These are phyloP conservation scores for Pterophyllum scalare DNA, from an alignment of 2,113 vertebrate genomes.

Conservation along the genomic window DNA sequence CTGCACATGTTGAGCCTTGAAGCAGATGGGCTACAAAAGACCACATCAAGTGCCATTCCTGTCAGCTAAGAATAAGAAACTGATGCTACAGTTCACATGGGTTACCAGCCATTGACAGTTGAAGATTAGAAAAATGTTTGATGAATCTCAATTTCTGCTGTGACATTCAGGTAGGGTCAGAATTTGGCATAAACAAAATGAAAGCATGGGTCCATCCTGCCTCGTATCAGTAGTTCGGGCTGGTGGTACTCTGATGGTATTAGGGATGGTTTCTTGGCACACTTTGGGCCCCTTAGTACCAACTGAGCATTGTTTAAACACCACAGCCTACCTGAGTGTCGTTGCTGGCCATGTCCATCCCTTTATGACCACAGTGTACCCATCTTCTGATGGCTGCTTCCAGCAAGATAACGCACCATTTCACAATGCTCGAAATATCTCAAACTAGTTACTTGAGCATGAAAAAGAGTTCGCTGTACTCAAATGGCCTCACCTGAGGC, in stretches of 20 bases:
- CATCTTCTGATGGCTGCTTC: background rate
- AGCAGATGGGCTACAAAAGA: background rate
- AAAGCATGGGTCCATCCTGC: background rate
- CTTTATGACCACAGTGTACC: background rate
- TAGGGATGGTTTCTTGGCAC: background rate
- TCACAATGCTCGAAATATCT: background rate
- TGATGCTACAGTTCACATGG: background rate
- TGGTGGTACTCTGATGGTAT: background rate
- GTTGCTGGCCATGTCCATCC: background rate
- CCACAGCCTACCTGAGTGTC: background rate
- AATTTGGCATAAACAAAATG: too few relatives aligned
- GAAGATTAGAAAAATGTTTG: background rate
- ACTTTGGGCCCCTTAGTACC: background rate
- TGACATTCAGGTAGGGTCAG: background rate
- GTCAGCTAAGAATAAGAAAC: background rate
- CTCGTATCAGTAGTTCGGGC: background rate
- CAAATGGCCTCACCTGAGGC: background rate
- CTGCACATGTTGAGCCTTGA: too few relatives aligned
- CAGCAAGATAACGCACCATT: background rate
- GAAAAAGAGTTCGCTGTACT: background rate
- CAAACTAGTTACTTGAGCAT: background rate
- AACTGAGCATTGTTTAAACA: background rate
- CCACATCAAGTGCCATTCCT: background rate
- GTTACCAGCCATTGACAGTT: background rate
- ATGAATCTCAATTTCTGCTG: background rate